Conservation (phyloP, 2,797 vertebrate species). For the Netta rufina region DNA sequence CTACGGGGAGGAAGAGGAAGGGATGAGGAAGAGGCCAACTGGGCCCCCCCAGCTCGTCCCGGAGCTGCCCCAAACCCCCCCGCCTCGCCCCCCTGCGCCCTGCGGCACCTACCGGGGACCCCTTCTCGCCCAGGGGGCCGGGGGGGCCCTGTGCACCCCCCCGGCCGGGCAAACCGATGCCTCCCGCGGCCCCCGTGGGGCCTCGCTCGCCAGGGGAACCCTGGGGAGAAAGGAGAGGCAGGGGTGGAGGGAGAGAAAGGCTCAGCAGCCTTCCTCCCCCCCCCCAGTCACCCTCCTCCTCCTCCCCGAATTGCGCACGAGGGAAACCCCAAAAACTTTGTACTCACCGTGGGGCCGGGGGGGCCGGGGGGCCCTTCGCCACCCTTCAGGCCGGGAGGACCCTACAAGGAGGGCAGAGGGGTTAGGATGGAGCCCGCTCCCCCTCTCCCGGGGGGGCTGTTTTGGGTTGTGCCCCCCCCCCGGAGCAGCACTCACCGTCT, state of each 20-base stretch:
- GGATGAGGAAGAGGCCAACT: neutral
- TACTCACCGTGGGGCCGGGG: conserved; percentile 85
- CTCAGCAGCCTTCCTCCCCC: neutral
- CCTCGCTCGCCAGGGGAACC: conserved; percentile 87
- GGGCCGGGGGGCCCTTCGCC: conserved; percentile 87
- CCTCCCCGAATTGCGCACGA: accelerated
- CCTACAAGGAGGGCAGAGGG: conserved; percentile 73
- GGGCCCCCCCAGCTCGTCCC: neutral
- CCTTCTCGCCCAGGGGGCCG: conserved; percentile 91
- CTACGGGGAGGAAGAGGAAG: conserved; percentile 56
- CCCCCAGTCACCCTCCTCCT: neutral
- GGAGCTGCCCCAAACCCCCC: neutral
- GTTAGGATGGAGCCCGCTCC: neutral
- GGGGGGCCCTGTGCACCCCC: conserved; percentile 82
- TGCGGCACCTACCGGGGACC: conserved; percentile 84
- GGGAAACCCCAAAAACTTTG: neutral
- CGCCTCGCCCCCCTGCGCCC: neutral
- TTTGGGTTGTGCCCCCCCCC: too few species aligned
- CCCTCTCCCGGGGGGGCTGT: neutral
- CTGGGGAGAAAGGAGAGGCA: neutral
- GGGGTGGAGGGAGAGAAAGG: neutral
- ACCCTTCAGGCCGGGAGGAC: conserved; percentile 89
- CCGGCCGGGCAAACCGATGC: conserved; percentile 90
- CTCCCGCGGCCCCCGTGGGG: conserved; percentile 86
- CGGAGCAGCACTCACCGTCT: conserved; percentile 76